Base-by-base conservation (phyloP, 1,140 invertebrate species). In the Copidosoma floridanum region DNA sequence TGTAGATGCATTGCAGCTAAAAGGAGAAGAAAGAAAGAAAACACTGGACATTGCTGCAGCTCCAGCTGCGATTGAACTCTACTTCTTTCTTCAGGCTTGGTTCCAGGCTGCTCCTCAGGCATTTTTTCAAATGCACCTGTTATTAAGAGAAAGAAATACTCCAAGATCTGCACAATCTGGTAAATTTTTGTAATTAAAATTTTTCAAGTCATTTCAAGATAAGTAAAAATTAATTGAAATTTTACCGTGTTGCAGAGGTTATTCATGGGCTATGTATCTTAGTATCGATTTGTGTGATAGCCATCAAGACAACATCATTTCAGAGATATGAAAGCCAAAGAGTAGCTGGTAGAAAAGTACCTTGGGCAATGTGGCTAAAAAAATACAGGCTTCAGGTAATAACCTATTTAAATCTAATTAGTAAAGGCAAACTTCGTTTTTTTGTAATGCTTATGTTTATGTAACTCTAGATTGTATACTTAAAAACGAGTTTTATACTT, bases 261-360 rank as follows among this genome's bases (percentile, higher is more conserved):
- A 73, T 88, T 41, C 88, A 89, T 70, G 74, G 85, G 1, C 69
- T 89, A 16, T 86, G 84, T 57, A 80, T 90, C 29, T 65, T 86
- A 3, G 82, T 86, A 58, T 86, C 88, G 3, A 77, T 88, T 29
- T 74, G 88, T 27, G 82, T 88, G 69, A 78, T 89, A 72, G 84
- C 89, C 0, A 83, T 84, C 55, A 85, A 85, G 29, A 88, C 87
- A 12, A 84, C 86, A 10, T 81, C 82, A 18, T 90, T 89, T 68
- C 86, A 89, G 75, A 82, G 88, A 72, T 90, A 90, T 67, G 88
- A 89, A 76, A 85, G 88, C 61, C 88, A 90, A 75, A 86, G 88
- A 65, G 64, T 88, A n/a, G 85, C 85, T 62, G 88, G 88, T 3
- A 81, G 85, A 41, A 83, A 83, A 69, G 86, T 90, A 73, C 89